Conservation (phyloP, 2,113 vertebrate genomes). For the Monopterus albus region DNA sequence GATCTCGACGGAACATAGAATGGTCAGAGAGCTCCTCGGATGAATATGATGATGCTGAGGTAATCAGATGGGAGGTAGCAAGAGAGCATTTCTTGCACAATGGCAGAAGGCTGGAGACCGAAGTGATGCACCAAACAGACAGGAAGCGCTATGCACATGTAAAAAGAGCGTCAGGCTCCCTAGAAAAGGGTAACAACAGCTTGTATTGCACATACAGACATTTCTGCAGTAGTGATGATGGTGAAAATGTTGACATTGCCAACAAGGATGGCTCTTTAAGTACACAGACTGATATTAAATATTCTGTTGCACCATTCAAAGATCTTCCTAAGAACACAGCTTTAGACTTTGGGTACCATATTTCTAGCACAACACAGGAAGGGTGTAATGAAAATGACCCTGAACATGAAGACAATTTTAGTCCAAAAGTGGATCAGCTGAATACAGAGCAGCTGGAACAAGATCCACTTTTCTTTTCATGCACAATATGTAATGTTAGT, state of each 20-base stretch:
- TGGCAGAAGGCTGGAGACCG: slow-evolving; percentile 84
- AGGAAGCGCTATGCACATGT: slow-evolving; percentile 88
- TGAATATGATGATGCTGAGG: slow-evolving; percentile 82
- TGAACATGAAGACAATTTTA: slow-evolving; percentile 85
- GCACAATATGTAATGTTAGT: slow-evolving; percentile 94
- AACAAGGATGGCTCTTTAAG: slow-evolving; percentile 68
- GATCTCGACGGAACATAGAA: slow-evolving; percentile 81
- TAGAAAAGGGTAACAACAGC: slow-evolving; percentile 86
- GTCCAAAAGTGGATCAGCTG: slow-evolving; percentile 84
- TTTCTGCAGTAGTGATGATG: slow-evolving; percentile 78
- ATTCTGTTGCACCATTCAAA: slow-evolving; percentile 83
- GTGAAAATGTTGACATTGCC: slow-evolving; percentile 75
- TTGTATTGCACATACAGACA: slow-evolving; percentile 81
- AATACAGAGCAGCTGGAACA: slow-evolving; percentile 85
- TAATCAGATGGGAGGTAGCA: slow-evolving; percentile 87
- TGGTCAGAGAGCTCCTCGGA: slow-evolving; percentile 87
- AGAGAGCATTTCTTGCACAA: slow-evolving; percentile 87
- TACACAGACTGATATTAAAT: slow-evolving; percentile 83
- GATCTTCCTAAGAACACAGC: slow-evolving; percentile 75
- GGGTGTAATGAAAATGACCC: slow-evolving; percentile 87
- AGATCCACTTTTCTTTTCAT: slow-evolving; percentile 90
- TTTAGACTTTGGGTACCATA: slow-evolving; percentile 84
- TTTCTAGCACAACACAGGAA: slow-evolving; percentile 83
- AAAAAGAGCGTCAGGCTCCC: slow-evolving; percentile 82
- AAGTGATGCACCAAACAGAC: slow-evolving; percentile 81